Percentiles rank a stretch among this genome's conserved stretches.
Evolutionary conservation across 2,888 invertebrate genomes (phyloP).

Genomic region (Anthrax anthrax): DNA sequence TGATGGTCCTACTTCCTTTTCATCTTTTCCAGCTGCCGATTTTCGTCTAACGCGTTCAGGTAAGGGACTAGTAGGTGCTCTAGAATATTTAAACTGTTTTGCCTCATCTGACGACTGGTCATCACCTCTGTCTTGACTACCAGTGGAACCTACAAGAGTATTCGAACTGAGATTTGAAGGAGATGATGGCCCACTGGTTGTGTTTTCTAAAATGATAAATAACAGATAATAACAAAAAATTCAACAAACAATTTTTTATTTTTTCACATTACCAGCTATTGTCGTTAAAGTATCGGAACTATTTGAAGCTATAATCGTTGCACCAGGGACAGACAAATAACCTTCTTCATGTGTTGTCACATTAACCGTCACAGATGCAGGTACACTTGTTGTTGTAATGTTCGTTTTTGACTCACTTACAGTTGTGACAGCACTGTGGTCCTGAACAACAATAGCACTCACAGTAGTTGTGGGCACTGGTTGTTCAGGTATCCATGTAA

Average conservation of each 20-base stretch:
- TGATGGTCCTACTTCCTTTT: conserved; percentile 11
- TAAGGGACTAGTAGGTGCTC: conserved; percentile 14
- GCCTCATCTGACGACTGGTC: conserved; percentile 26
- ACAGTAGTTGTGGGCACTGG: conserved; percentile 1
- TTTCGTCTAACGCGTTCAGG: conserved; percentile 13
- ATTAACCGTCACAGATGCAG: conserved; percentile 2
- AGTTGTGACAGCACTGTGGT: neutral
- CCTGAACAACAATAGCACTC: neutral
- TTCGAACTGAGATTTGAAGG: conserved; percentile 61
- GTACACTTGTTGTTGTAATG: neutral
- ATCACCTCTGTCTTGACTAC: conserved; percentile 32
- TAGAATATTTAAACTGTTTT: conserved; percentile 14
- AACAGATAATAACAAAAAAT: neutral
- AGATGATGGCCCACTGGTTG: conserved; percentile 49
- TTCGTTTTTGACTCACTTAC: neutral
- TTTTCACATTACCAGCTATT: neutral
- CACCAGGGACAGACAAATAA: conserved; percentile 51
- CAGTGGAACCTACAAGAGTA: conserved; percentile 49
- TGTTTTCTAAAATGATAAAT: conserved; percentile 14
- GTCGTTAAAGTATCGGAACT: conserved; percentile 61
- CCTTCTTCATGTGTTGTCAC: conserved; percentile 36
- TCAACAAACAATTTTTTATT: too few species aligned
- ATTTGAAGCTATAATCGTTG: conserved; percentile 55
- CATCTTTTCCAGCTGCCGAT: conserved; percentile 10
- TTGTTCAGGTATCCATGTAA: conserved; percentile 16